Base-by-base conservation (phyloP, 92 coral and sea anemone genomes). In the Palythoa heliodiscus region DNA sequence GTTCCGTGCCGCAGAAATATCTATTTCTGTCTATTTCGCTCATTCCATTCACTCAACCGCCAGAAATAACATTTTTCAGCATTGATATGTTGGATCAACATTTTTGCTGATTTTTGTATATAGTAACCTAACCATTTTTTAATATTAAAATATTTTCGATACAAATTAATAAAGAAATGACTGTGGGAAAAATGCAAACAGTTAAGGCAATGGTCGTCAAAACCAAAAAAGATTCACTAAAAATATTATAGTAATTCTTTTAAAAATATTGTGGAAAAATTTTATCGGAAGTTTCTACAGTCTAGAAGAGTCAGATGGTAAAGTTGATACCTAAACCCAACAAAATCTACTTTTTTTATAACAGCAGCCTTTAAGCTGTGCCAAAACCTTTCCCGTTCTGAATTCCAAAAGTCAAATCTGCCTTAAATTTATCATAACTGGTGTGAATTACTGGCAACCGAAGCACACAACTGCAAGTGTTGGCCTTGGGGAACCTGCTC, bases 401-500 rank as follows among this genome's bases (percentile, higher is more conserved):
- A 52, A 92, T 54, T 71, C 88, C 93, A 88, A 88, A 92, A 54
- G 93, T 88, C 86, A 92, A 53, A 82, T 90, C 92, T 76, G 91
- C 92, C 88, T 87, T 88, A 86, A 92, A 90, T 86, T 83, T 83
- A 58, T 89, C 91, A 83, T 87, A 92, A 78, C 74, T 63, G 67
- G 69, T 66, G 76, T 92, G 93, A 22, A 87, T 70, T 25, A 92
- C 92, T 81, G 92, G 93, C 48, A 90, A 87, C 67, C 83, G 88
- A 57, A 90, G 89, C 29, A 85, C 88, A 77, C 76, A 78, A 57
- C 93, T 87, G 81, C 92, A 92, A 66, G 91, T 86, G 72, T 89
- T 92, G 78, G 95, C 95, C 71, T 76, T 92, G 73, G 92, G 92
- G 74, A 88, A 92, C 91, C 88, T 92, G 39, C 55, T 76, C 74